Conservation (phyloP, 1,140 invertebrate species). For the Hirudo medicinalis region DNA sequence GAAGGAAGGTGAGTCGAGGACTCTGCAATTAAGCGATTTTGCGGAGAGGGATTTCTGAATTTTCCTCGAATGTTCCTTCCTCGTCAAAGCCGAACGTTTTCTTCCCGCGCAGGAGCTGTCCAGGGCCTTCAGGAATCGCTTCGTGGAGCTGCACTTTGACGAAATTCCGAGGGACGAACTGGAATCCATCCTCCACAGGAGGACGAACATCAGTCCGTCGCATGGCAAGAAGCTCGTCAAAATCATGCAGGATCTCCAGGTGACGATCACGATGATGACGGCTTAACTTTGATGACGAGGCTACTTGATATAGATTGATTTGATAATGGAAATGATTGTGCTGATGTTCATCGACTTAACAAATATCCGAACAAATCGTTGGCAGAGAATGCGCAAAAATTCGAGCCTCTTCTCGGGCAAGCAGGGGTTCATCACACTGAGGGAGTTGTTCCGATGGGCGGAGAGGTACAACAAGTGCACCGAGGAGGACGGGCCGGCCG, state of each 20-base stretch:
- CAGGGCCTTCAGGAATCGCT: slow-evolving; percentile 88
- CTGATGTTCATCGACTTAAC: no score
- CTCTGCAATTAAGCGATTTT: no score
- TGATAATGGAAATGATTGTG: no score
- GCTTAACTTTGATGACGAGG: neutral
- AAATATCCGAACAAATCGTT: neutral
- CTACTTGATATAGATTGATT: no score
- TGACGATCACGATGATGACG: slow-evolving; percentile 11
- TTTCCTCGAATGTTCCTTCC: no score
- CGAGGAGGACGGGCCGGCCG: slow-evolving; percentile 31
- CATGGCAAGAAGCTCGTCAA: slow-evolving; percentile 84
- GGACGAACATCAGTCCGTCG: slow-evolving; percentile 71
- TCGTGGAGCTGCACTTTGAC: slow-evolving; percentile 92
- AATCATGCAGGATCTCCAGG: slow-evolving; percentile 78
- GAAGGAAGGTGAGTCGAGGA: slow-evolving; percentile 58
- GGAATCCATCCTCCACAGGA: slow-evolving; percentile 71
- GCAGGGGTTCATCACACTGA: slow-evolving; percentile 81
- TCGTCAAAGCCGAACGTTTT: no score
- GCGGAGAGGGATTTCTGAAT: no score
- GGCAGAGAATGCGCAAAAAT: slow-evolving; percentile 55
- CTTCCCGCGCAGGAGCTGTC: slow-evolving; percentile 55
- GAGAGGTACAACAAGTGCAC: slow-evolving; percentile 60
- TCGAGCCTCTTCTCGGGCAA: slow-evolving; percentile 84
- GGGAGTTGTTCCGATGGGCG: slow-evolving; percentile 95
- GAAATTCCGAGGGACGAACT: slow-evolving; percentile 80